A percentile compares a stretch with the other conserved stretches of the same genome.
Evolutionary conservation across 2,888 invertebrate species (phyloP).

Genomic region (Nephrotoma appendiculata): DNA sequence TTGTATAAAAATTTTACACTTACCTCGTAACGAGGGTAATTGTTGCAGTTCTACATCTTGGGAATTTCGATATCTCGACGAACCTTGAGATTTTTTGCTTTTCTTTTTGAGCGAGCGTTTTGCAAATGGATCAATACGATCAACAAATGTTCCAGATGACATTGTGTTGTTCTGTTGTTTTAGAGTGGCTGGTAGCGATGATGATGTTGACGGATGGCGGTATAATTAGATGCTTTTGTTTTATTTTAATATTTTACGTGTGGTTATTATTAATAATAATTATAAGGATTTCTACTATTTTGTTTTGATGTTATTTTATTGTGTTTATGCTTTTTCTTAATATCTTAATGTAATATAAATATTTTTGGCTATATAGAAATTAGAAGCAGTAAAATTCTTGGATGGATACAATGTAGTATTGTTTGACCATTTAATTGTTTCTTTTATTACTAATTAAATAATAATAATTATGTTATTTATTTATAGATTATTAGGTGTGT

Average conservation of each 20-base stretch:
- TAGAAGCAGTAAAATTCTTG: not conserved
- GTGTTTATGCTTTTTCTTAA: not conserved
- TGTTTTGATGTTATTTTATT: not conserved
- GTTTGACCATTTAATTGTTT: not conserved
- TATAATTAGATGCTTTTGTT: not conserved
- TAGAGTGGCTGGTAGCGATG: not conserved
- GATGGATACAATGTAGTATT: not conserved
- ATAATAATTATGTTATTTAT: not conserved
- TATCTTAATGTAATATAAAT: not conserved
- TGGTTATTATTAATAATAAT: not conserved
- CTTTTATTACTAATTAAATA: not conserved
- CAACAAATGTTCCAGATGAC: slow-evolving; percentile 84
- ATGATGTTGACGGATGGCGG: too few species aligned
- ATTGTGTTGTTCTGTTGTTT: slow-evolving; percentile 19
- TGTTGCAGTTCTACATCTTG: slow-evolving; percentile 95
- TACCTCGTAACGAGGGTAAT: slow-evolving; percentile 94
- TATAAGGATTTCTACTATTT: not conserved
- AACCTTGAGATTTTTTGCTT: slow-evolving; percentile 97
- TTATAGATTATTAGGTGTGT: not conserved
- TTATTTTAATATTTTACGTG: not conserved
- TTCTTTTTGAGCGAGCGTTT: slow-evolving; percentile 97
- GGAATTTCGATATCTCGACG: slow-evolving; percentile 94
- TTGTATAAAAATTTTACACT: not conserved
- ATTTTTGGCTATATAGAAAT: not conserved
- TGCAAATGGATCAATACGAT: slow-evolving; percentile 98